Conservation (phyloP, 2,888 invertebrate genomes). For the Neoscelio sp. region DNA sequence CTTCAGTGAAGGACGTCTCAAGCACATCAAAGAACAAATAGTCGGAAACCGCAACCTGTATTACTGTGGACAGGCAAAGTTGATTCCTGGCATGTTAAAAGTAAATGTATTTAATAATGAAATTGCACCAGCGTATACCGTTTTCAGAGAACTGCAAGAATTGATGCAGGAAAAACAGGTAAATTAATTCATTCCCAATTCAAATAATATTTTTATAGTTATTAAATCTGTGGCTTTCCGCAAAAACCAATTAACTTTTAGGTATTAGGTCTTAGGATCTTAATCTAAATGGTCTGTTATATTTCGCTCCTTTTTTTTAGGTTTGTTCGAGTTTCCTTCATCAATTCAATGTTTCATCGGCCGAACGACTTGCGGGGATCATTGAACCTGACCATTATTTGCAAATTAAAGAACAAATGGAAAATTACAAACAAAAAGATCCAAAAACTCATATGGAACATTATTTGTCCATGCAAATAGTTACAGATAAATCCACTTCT, state of each 20-base stretch:
- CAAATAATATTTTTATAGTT: too few relatives aligned
- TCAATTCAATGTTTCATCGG: conserved; percentile 80
- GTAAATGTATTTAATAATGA: conserved; percentile 89
- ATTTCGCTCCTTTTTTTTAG: conserved; percentile 78
- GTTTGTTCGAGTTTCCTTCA: conserved; percentile 84
- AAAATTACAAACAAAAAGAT: conserved; percentile 77
- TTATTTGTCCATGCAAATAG: conserved; percentile 83
- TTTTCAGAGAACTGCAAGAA: conserved; percentile 84
- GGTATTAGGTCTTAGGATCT: too few relatives aligned
- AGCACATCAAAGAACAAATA: conserved; percentile 88
- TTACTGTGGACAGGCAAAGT: conserved; percentile 85
- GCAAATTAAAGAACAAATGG: conserved; percentile 74
- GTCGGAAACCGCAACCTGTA: conserved; percentile 95
- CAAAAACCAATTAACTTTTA: too few relatives aligned
- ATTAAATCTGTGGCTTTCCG: too few relatives aligned
- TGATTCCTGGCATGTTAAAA: conserved; percentile 85
- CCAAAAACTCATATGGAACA: conserved; percentile 83
- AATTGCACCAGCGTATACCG: conserved; percentile 90
- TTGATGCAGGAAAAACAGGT: conserved; percentile 80
- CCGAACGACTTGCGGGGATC: conserved; percentile 83
- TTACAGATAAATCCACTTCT: conserved; percentile 88
- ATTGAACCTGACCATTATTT: conserved; percentile 71
- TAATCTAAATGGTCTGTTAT: too few relatives aligned
- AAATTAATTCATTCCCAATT: too few relatives aligned
- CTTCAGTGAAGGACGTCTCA: conserved; percentile 91